A percentile compares a stretch with the other conserved stretches of the same genome.
phyloP scores from a whole-genome alignment of 1,140 invertebrate species.

The Lepeophtheirus salmonis region DNA sequence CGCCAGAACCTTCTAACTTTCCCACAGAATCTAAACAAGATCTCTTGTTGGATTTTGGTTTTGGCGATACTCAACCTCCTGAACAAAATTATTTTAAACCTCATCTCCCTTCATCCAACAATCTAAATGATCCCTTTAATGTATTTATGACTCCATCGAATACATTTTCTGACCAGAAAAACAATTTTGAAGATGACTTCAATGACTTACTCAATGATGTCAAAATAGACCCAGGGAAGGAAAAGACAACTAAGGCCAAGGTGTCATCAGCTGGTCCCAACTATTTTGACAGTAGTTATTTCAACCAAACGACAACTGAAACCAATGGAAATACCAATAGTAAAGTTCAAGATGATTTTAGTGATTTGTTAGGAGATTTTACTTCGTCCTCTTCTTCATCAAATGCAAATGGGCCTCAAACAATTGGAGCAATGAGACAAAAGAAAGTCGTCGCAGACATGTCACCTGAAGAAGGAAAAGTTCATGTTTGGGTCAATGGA shows the following conservation, averaged over 20 bases:
- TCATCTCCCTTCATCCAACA: no score
- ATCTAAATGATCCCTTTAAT: background rate
- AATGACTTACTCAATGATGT: background rate
- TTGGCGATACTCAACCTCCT: background rate
- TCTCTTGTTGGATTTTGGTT: background rate
- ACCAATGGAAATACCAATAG: background rate
- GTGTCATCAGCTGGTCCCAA: no score
- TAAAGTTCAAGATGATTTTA: background rate
- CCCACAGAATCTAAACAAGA: no score
- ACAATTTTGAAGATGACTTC: background rate
- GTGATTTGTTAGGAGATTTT: slow-evolving; percentile 6
- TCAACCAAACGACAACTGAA: background rate
- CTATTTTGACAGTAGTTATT: background rate
- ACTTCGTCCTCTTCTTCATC: slow-evolving; percentile 38
- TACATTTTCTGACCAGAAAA: background rate
- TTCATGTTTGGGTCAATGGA: slow-evolving; percentile 71
- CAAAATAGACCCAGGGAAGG: no score
- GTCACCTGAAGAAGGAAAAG: slow-evolving; percentile 75
- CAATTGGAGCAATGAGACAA: slow-evolving; percentile 80
- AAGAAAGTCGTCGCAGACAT: slow-evolving; percentile 62
- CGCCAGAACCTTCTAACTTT: no score
- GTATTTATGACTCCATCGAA: background rate
- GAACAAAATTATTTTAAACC: background rate
- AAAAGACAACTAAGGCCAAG: no score
- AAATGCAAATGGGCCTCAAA: slow-evolving; percentile 38